Evolutionary conservation across 2,888 invertebrate genomes (phyloP).

Genomic region (Sesamia inferens): DNA sequence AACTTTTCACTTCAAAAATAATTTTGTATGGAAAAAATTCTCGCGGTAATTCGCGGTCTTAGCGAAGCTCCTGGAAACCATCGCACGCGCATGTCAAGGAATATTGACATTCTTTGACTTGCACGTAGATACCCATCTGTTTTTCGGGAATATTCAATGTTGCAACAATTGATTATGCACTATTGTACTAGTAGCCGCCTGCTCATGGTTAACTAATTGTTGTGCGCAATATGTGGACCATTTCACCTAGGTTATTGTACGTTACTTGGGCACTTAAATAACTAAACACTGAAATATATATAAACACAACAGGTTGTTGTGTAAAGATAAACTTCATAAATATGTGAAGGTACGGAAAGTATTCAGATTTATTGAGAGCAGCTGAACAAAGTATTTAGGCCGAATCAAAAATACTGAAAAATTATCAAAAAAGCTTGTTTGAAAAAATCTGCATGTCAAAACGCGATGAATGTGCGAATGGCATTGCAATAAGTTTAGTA

Average conservation of each 20-base stretch:
- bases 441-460: slow-evolving; percentile 4
- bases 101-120: no score
- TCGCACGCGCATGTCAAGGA: background rate
- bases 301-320: background rate
- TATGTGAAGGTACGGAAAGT: slow-evolving; percentile 11
- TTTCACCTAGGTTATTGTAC: slow-evolving; percentile 60
- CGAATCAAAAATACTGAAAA: background rate
- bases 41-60: background rate
- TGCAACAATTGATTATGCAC: background rate
- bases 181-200: background rate
- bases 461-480: slow-evolving; percentile 46
- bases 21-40: background rate
- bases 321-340: slow-evolving; percentile 25
- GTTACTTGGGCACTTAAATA: slow-evolving; percentile 24
- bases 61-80: background rate
- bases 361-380: slow-evolving; percentile 1
- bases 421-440: background rate
- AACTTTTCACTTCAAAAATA: no score
- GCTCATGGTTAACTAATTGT: slow-evolving; percentile 14
- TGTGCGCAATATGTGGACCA: slow-evolving; percentile 49
- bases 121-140: background rate
- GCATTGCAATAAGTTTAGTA: slow-evolving; percentile 62
- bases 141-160: background rate
- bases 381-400: background rate
- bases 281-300: slow-evolving; percentile 11